Evolutionary conservation across 1,140 invertebrate genomes (phyloP), one percentile per base, ranked within the genome.

Genomic region (Brachystomella parvula): DNA sequence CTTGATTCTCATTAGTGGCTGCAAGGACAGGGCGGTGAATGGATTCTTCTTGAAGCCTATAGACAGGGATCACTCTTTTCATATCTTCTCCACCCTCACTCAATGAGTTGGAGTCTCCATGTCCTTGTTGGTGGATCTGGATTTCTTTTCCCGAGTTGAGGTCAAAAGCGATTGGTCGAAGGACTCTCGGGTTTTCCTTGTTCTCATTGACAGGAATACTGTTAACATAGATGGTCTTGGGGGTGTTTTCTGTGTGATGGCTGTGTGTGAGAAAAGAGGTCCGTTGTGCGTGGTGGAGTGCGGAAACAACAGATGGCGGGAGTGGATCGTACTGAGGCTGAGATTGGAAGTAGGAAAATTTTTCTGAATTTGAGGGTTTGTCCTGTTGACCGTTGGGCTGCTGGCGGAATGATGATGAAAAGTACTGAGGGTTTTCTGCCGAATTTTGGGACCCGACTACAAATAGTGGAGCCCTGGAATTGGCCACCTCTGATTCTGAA

Each of bases 221-320:
- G 44, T 70, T 47, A 19, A 73, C 63, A 47, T 70, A 72, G 3
- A 72, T 60, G 28, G 61, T 68, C 47, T 57, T 12, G 47, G 17
- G 3, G 30, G 29, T 39, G 44, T n/a, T 47, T 60, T 33, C 30
- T 0, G 44, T 31, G 24, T 53, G 49, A 57, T 73, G 68, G 35
- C 68, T 63, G 35, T 73, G 71, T 33, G 71, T 73, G 15, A 73
- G 44, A 29, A 64, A 66, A 0, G 71, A 73, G 2, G 71, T 73
- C 39, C 65, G 53, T 61, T 73, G 71, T 3, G 71, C 68, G 44
- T 73, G 67, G 44, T 70, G 61, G 0, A 73, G 53, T n/a, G 71
- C 71, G n/a, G 68, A 66, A 30, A 70, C 61, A 19, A 73, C 68
- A 1, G 71, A 68, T 12, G 68, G 63, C 19, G 66, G 71, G 19